phyloP scores from a whole-genome alignment of 2,113 vertebrate genomes.

The Eidolon helvum region DNA sequence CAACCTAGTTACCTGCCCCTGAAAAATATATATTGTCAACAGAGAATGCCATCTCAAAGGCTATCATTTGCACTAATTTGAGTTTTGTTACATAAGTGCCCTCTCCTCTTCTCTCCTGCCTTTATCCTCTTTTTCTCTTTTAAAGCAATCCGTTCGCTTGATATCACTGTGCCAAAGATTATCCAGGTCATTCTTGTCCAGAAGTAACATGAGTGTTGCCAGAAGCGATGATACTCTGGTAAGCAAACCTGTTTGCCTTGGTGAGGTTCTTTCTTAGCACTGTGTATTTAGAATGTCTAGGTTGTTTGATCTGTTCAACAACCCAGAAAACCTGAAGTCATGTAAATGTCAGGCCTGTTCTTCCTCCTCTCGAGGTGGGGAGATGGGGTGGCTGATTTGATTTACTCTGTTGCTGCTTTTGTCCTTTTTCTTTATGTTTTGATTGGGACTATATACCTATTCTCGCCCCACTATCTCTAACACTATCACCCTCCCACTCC shows the following conservation, averaged over 20 bases:
- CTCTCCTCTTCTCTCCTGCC: not conserved
- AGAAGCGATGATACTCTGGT: conserved; percentile 98
- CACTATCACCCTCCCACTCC: too few relatives aligned
- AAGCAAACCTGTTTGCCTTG: conserved; percentile 76
- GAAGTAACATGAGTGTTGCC: conserved; percentile 97
- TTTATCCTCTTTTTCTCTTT: not conserved
- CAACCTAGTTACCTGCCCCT: not conserved
- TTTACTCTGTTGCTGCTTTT: not conserved
- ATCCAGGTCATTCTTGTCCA: conserved; percentile 97
- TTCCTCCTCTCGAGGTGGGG: not conserved
- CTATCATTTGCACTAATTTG: not conserved
- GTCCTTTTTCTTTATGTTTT: not conserved
- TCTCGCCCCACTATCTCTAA: not conserved
- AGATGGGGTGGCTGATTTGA: not conserved
- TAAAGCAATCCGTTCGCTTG: conserved; percentile 97
- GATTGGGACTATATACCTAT: not conserved
- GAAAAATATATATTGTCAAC: not conserved
- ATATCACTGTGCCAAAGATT: conserved; percentile 99
- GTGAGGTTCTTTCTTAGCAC: not conserved
- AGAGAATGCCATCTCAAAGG: not conserved
- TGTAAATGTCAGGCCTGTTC: not conserved
- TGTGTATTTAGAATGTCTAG: not conserved
- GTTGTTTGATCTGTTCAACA: not conserved
- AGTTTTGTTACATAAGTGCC: not conserved
- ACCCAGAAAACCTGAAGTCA: not conserved